Conservation (phyloP, 1,140 invertebrate genomes). For the Drosophila neocordata region DNA sequence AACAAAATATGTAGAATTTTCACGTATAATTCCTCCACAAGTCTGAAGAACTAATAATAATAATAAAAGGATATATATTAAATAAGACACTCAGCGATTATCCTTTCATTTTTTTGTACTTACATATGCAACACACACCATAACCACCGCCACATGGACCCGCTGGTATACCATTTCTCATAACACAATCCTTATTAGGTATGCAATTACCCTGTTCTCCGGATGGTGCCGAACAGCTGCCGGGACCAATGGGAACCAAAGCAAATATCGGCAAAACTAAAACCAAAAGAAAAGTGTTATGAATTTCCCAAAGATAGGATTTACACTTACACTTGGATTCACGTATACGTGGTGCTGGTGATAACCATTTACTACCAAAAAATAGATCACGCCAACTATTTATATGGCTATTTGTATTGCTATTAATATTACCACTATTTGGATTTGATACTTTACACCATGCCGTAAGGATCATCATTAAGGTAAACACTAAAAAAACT, state of each 20-base stretch:
- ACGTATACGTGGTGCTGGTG: slow-evolving; percentile 47
- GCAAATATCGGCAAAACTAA: slow-evolving; percentile 90
- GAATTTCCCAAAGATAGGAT: too few species aligned
- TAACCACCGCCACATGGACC: slow-evolving; percentile 89
- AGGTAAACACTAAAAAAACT: slow-evolving; percentile 10
- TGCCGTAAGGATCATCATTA: slow-evolving; percentile 23
- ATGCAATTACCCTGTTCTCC: slow-evolving; percentile 92
- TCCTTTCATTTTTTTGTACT: slow-evolving; percentile 24
- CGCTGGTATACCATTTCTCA: slow-evolving; percentile 87
- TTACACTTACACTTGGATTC: slow-evolving; percentile 76
- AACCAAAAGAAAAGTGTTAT: too few species aligned
- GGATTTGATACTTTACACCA: slow-evolving; percentile 43
- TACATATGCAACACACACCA: slow-evolving; percentile 81
- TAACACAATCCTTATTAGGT: slow-evolving; percentile 86
- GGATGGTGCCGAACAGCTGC: slow-evolving; percentile 86
- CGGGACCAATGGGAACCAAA: slow-evolving; percentile 88
- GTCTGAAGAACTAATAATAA: slow-evolving; percentile 86
- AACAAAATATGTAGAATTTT: slow-evolving; percentile 93
- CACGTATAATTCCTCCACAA: slow-evolving; percentile 89
- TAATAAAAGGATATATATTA: slow-evolving; percentile 12
- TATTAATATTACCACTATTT: neutral
- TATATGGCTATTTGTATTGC: slow-evolving; percentile 29
- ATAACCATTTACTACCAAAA: slow-evolving; percentile 70
- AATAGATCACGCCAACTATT: slow-evolving; percentile 71
- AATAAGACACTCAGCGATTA: neutral